Evolutionary conservation across 2,797 vertebrate species (phyloP), one percentile per base, ranked within the genome.

Genomic region (Tadarida brasiliensis): DNA sequence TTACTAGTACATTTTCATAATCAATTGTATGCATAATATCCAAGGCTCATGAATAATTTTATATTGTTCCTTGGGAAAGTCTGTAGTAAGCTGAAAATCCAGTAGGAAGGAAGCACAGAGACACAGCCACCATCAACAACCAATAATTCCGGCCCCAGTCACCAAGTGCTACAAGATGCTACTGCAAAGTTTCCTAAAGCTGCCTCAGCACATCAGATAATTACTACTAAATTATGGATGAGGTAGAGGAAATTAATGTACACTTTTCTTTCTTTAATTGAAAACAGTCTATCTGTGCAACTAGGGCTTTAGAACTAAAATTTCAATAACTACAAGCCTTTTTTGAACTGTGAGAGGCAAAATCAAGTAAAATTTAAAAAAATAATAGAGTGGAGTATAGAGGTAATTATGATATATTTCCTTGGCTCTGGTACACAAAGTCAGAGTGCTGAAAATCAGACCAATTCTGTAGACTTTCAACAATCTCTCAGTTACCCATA

Each of bases 1-100:
- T 97, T 97, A 98, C 92, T 93, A 81, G 94, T 83, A 95, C 76
- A 93, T 96, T 96, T 97, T 96, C 96, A 95, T 95, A 98, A 97
- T 97, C 95, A 97, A 94, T 90, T 96, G 80, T 94, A 86, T 97
- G 96, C 87, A 97, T 97, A 96, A 97, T 94, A 96, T 85, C 85
- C 73, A 65, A 96, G 76, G 28, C 54, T 97, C 95, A 95, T 97
- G 95, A 97, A 98, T 97, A 97, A 96, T 97, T 97, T 96, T 94
- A 91, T 76, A 96, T 93, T 94, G 94, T 96, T 97, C 83, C 44
- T 89, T 68, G 35, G 71, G 47, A 91, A 97, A 95, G 57, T 95
- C 81, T 96, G 56, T 86, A 94, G 95, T 95, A 95, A 97, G 94
- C 96, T 95, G 44, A 90, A 95, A 97, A 93, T 91, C n/a, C 70